A percentile compares a stretch with the other conserved stretches of the same genome.
These are phyloP conservation scores for Carterocephalus palaemon DNA, from an alignment of 2,888 invertebrate genomes.

Conservation along the genomic window DNA sequence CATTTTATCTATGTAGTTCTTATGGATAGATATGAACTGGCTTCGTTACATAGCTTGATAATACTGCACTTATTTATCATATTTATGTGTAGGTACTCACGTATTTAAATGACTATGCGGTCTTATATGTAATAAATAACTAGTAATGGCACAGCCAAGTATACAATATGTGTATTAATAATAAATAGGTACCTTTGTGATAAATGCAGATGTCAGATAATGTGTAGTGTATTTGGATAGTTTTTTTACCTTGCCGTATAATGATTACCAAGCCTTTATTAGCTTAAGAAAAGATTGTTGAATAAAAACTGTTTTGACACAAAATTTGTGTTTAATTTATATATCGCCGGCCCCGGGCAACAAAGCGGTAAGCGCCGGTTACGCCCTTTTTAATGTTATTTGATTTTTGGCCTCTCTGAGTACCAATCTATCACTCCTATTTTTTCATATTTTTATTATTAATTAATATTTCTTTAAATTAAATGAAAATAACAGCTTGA, in stretches of 20 bases:
- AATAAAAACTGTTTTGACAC: constrained; percentile 69
- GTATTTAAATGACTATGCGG: constrained; percentile 1
- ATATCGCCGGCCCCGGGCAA: too few relatives aligned
- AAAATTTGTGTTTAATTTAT: constrained; percentile 51
- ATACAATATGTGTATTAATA: constrained; percentile 41
- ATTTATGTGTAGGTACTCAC: constrained; percentile 25
- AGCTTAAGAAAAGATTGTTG: constrained; percentile 72
- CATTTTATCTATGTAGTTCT: constrained; percentile 47
- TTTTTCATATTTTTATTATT: too few relatives aligned
- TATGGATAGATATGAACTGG: constrained; percentile 39
- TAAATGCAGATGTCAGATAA: constrained; percentile 27
- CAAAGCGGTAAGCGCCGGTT: too few relatives aligned
- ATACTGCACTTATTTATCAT: constrained; percentile 33
- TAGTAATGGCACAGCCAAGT: constrained; percentile 52
- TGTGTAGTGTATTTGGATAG: constrained; percentile 55
- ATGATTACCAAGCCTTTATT: constrained; percentile 75
- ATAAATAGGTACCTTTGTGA: constrained; percentile 23
- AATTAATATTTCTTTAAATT: too few relatives aligned
- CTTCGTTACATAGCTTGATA: constrained; percentile 45
- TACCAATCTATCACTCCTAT: too few relatives aligned
- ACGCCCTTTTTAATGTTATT: too few relatives aligned
- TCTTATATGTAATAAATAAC: constrained; percentile 13
- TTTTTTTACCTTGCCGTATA: constrained; percentile 77
- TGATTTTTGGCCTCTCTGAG: too few relatives aligned
- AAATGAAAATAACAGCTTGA: too few relatives aligned